phyloP scores from a whole-genome alignment of 1,140 invertebrate genomes.

The Mesaphorura yosii region DNA sequence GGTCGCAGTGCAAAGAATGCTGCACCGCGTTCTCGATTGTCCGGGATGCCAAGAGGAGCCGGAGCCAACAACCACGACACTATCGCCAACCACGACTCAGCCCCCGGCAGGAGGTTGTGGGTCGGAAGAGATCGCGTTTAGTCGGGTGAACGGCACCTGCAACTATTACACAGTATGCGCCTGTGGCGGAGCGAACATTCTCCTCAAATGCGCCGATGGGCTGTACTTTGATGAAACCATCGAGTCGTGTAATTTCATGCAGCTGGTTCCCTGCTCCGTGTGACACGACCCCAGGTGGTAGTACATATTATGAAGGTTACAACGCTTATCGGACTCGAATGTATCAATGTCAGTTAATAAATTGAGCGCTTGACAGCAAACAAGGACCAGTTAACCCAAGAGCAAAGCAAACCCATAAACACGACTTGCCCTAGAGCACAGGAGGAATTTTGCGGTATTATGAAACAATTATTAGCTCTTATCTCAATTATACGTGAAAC shows the following conservation, averaged over 20 bases:
- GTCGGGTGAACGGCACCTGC: constrained; percentile 10
- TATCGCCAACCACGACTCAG: neutral
- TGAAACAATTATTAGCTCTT: too few species aligned
- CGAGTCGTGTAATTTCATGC: constrained; percentile 15
- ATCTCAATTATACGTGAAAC: too few species aligned
- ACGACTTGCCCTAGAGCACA: too few species aligned
- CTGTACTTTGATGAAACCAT: constrained; percentile 14
- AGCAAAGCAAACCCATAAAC: too few species aligned
- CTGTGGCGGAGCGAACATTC: constrained; percentile 8
- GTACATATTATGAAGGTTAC: too few species aligned
- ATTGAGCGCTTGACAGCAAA: too few species aligned
- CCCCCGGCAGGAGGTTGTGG: neutral
- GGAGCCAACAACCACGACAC: neutral
- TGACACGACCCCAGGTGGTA: too few species aligned
- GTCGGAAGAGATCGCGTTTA: constrained; percentile 7
- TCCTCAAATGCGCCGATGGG: constrained; percentile 16
- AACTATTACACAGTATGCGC: constrained; percentile 12
- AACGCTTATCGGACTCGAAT: too few species aligned
- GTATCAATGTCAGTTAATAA: too few species aligned
- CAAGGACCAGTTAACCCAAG: too few species aligned
- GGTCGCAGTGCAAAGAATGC: constrained; percentile 9
- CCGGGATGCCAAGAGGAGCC: neutral
- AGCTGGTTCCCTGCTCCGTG: constrained; percentile 14
- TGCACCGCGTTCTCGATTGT: constrained; percentile 5
- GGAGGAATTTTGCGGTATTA: too few species aligned